These are phyloP conservation scores for Melieria crassipennis DNA, from an alignment of 2,888 invertebrate species.

Conservation along the genomic window DNA sequence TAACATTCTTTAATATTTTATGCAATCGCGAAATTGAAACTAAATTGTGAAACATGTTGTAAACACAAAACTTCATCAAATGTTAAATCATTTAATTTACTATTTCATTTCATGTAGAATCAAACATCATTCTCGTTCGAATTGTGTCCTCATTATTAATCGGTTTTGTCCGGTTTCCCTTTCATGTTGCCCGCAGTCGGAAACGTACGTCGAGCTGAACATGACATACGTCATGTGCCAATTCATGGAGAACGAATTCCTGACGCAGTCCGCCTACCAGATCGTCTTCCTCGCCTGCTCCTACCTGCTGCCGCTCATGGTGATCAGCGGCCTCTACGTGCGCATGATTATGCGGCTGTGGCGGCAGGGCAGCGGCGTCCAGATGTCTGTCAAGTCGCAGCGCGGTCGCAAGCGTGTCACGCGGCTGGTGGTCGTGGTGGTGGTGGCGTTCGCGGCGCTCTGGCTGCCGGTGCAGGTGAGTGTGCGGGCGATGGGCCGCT, in stretches of 20 bases:
- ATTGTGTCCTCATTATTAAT: background rate
- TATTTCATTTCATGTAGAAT: background rate
- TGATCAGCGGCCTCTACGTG: constrained; percentile 88
- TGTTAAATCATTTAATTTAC: background rate
- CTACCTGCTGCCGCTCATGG: constrained; percentile 84
- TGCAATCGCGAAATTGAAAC: too few species aligned
- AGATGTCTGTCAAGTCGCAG: constrained; percentile 78
- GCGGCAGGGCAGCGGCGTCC: constrained; percentile 81
- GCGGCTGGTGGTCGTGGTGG: constrained; percentile 88
- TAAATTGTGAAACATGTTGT: too few species aligned
- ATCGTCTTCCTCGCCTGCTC: constrained; percentile 86
- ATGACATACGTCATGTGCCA: constrained; percentile 62
- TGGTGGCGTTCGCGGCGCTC: constrained; percentile 92
- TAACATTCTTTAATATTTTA: too few species aligned
- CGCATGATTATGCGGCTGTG: constrained; percentile 89
- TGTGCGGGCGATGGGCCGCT: background rate
- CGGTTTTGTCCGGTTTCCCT: background rate
- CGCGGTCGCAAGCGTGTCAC: constrained; percentile 89
- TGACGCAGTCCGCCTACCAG: constrained; percentile 67
- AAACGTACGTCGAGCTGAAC: constrained; percentile 65
- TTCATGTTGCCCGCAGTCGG: constrained; percentile 34
- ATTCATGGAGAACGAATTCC: constrained; percentile 70
- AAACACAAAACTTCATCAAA: too few species aligned
- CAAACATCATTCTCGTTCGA: background rate
- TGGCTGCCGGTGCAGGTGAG: constrained; percentile 92